phyloP scores from a whole-genome alignment of 92 coral and sea anemone species.

The Parazoanthus swiftii region DNA sequence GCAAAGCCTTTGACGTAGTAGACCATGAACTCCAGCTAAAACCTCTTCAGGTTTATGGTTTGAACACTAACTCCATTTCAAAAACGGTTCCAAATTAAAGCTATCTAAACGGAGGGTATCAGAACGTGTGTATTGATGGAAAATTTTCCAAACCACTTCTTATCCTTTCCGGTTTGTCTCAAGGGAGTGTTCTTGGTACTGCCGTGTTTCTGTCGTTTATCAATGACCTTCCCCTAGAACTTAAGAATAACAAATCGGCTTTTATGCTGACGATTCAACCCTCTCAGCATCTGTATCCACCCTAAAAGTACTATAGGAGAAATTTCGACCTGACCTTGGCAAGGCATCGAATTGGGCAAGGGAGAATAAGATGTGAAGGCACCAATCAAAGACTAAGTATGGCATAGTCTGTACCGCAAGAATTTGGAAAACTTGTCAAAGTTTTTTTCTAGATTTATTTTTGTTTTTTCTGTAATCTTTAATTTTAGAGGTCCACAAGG shows the following conservation, averaged over 20 bases:
- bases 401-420: too few relatives aligned
- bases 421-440: too few relatives aligned
- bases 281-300: background rate
- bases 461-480: too few relatives aligned
- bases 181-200: constrained; percentile 20
- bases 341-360: too few relatives aligned
- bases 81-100: constrained; percentile 28
- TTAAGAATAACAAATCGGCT: background rate
- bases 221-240: constrained; percentile 13
- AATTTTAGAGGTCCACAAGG: too few relatives aligned
- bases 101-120: constrained; percentile 29
- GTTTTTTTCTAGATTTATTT: too few relatives aligned
- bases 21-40: background rate
- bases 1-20: constrained; percentile 27
- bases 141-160: constrained; percentile 9
- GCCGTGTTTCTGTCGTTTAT: constrained; percentile 10
- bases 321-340: too few relatives aligned
- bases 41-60: constrained; percentile 9
- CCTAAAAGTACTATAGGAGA: too few relatives aligned
- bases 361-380: too few relatives aligned
- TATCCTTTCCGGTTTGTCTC: constrained; percentile 20
- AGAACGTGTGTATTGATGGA: constrained; percentile 28
- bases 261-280: constrained; percentile 37
- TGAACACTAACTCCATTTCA: constrained; percentile 14
- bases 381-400: too few relatives aligned